A percentile compares a stretch with the other conserved stretches of the same genome.
phyloP scores from a whole-genome alignment of 2,888 invertebrate genomes.

The Chalcis sispes region DNA sequence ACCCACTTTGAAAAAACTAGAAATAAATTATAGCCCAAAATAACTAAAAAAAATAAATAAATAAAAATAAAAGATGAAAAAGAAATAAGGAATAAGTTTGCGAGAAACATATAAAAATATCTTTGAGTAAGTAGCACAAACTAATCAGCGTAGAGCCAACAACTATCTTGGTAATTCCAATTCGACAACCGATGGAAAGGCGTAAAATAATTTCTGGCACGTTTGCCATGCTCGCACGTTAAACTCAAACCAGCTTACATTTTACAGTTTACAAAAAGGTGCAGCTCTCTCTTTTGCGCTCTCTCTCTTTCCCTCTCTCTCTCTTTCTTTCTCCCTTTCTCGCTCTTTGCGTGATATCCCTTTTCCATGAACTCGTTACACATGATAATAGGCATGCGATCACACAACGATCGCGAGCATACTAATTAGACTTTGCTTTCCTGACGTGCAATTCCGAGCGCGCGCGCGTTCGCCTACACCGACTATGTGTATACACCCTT shows the following conservation, averaged over 20 bases:
- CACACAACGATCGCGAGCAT: constrained; percentile 64
- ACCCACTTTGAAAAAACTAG: no score
- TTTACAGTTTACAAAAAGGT: constrained; percentile 21
- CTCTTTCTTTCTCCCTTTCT: constrained; percentile 34
- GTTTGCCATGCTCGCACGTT: not conserved
- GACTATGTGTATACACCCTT: no score
- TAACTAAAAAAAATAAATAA: no score
- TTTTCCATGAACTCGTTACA: constrained; percentile 66
- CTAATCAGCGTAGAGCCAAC: no score
- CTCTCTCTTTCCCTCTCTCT: not conserved
- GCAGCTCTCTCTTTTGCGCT: not conserved
- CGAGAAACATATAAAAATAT: no score
- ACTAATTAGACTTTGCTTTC: constrained; percentile 68
- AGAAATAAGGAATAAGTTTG: no score
- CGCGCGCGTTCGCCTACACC: constrained; percentile 48
- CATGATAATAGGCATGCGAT: constrained; percentile 70
- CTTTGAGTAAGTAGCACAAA: no score
- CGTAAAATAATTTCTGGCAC: constrained; percentile 46
- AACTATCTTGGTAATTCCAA: no score
- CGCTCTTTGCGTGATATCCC: constrained; percentile 57
- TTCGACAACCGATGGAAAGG: no score
- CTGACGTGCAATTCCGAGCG: constrained; percentile 62
- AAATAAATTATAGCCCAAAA: no score
- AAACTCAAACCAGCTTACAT: not conserved
- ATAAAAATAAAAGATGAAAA: no score